Percentiles rank a stretch among this genome's conserved stretches.
Conservation (phyloP, 2,888 invertebrate species). For the Hydropsyche betteni region DNA sequence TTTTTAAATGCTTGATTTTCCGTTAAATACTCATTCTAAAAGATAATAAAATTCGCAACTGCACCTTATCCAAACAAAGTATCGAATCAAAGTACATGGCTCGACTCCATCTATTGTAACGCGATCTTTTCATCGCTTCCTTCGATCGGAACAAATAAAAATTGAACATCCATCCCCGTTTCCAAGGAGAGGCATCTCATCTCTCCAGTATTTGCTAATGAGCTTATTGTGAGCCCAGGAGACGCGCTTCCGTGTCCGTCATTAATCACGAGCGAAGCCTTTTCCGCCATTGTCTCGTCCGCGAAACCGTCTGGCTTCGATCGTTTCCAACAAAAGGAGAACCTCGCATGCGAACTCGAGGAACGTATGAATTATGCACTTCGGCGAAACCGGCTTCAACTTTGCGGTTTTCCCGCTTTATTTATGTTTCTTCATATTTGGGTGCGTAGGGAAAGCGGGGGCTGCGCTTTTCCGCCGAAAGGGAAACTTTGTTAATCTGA, state of each 20-base stretch:
- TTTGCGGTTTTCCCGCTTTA: not conserved
- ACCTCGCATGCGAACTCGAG: not conserved
- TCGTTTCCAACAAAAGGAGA: conserved; percentile 1
- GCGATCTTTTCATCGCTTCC: too few relatives aligned
- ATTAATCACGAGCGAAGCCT: conserved; percentile 35
- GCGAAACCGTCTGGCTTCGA: conserved; percentile 23
- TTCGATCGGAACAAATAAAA: too few relatives aligned
- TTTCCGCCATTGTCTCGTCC: conserved; percentile 2
- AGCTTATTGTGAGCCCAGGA: conserved; percentile 32
- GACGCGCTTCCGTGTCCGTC: conserved; percentile 36
- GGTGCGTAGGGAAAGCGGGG: not conserved
- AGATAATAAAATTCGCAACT: too few relatives aligned
- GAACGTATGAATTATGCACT: too few relatives aligned
- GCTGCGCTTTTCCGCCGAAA: not conserved
- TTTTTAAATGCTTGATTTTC: too few relatives aligned
- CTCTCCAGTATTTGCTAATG: conserved; percentile 33
- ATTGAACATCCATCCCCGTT: too few relatives aligned
- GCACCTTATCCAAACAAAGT: too few relatives aligned
- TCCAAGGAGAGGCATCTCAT: too few relatives aligned
- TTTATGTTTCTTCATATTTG: not conserved
- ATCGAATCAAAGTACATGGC: too few relatives aligned
- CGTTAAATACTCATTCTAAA: too few relatives aligned
- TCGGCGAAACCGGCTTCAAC: too few relatives aligned
- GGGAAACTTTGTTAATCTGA: conserved; percentile 30
- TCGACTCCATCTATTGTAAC: too few relatives aligned